Percentiles rank a stretch among this genome's conserved stretches.
Conservation (phyloP, 2,113 vertebrate genomes). For the Heterochromis multidens region DNA sequence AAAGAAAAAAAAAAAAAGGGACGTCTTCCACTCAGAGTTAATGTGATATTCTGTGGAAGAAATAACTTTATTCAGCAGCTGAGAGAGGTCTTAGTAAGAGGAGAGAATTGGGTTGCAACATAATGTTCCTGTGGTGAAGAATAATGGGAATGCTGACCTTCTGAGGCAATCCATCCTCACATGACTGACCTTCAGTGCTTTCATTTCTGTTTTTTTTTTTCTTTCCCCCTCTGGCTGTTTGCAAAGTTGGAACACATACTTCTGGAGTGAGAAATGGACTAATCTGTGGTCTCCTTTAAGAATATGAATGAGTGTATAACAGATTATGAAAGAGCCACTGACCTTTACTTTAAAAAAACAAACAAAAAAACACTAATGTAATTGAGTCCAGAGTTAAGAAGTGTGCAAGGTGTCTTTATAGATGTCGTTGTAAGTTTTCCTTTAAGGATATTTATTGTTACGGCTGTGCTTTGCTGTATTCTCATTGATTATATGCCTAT, state of each 20-base stretch:
- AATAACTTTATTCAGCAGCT: neutral
- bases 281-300: neutral
- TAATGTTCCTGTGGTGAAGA: constrained; percentile 32
- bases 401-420: neutral
- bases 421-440: neutral
- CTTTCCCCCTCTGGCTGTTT: constrained; percentile 5
- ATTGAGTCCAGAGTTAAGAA: neutral
- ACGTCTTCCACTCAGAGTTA: constrained; percentile 5
- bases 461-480: neutral
- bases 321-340: neutral
- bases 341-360: neutral
- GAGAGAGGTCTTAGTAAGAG: neutral
- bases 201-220: constrained; percentile 21
- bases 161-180: constrained; percentile 60
- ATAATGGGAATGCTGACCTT: constrained; percentile 71
- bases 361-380: neutral
- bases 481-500: neutral
- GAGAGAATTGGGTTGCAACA: constrained; percentile 27
- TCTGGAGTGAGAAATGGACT: constrained; percentile 1
- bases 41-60: constrained; percentile 1
- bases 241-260: constrained; percentile 34
- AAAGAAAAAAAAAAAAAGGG: neutral
- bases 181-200: constrained; percentile 64
- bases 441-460: neutral
- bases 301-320: neutral